A percentile compares a stretch with the other conserved stretches of the same genome.
Conservation (phyloP, 2,113 vertebrate genomes). For the Nerophis ophidion region DNA sequence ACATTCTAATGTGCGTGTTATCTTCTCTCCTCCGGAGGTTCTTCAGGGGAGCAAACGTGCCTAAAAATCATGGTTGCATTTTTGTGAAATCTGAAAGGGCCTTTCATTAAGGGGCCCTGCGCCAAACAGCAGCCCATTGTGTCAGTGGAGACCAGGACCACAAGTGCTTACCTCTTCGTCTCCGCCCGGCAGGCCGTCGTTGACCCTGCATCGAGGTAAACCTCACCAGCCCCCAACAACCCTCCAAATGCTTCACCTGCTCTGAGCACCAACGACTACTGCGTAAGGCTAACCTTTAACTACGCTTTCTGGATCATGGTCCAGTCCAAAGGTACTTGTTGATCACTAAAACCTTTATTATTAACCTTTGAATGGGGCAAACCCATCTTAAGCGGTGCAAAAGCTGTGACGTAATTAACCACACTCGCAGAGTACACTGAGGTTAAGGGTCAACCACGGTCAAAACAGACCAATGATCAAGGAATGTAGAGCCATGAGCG, state of each 20-base stretch:
- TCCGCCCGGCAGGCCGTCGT: constrained; percentile 27
- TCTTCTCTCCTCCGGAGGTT: background rate
- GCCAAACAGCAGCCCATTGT: constrained; percentile 42
- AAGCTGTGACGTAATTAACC: constrained; percentile 10
- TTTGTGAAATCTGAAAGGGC: constrained; percentile 47
- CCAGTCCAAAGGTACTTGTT: constrained; percentile 54
- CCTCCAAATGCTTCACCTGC: constrained; percentile 1
- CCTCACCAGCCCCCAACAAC: background rate
- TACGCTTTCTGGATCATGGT: constrained; percentile 45
- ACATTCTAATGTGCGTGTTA: no score
- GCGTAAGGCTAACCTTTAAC: constrained; percentile 50
- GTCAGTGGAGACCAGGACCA: background rate
- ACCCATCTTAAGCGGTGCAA: background rate
- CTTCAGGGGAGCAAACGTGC: background rate
- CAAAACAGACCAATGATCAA: background rate
- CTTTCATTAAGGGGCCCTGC: constrained; percentile 46
- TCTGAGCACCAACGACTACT: constrained; percentile 21
- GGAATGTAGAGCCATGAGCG: no score
- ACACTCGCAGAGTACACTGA: background rate
- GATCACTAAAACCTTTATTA: background rate
- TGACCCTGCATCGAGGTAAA: constrained; percentile 24
- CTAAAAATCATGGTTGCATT: constrained; percentile 15
- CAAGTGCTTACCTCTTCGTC: constrained; percentile 42
- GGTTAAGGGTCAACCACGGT: background rate
- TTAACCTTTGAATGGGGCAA: background rate